phyloP scores from a whole-genome alignment of 1,140 invertebrate genomes.

The Cylas formicarius region DNA sequence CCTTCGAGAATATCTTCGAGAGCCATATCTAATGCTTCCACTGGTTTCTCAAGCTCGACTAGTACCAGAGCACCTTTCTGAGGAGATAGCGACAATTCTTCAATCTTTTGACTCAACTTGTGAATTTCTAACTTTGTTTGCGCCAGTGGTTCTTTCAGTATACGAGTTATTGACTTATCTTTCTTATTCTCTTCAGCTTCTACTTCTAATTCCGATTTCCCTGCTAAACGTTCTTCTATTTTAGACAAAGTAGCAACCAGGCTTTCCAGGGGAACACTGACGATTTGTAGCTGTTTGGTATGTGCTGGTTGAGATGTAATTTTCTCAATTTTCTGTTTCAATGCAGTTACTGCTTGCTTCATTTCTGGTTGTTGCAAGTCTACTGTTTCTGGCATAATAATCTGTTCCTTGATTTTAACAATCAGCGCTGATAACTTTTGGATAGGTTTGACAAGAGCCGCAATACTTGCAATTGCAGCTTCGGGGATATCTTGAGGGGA shows the following conservation, averaged over 20 bases:
- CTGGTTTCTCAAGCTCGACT: conserved; percentile 7
- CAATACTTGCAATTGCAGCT: not conserved
- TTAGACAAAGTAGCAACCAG: conserved; percentile 1
- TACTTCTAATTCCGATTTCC: not conserved
- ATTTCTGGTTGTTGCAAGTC: conserved; percentile 11
- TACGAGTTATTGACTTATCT: conserved; percentile 7
- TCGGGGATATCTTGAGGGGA: not conserved
- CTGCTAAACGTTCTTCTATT: not conserved
- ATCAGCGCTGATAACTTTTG: conserved; percentile 14
- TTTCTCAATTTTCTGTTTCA: conserved; percentile 12
- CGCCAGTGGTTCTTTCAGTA: conserved; percentile 1
- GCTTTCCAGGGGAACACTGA: conserved; percentile 1
- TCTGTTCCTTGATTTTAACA: conserved; percentile 9
- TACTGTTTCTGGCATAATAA: conserved; percentile 14
- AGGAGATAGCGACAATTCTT: not conserved
- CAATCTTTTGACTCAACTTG: not conserved
- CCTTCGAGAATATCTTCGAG: conserved; percentile 6
- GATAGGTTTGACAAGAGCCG: not conserved
- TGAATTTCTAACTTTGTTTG: conserved; percentile 6
- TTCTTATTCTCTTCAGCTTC: too few relatives aligned
- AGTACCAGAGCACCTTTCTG: conserved; percentile 8
- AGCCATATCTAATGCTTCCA: conserved; percentile 2
- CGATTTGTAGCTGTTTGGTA: conserved; percentile 8
- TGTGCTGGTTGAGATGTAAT: conserved; percentile 4
- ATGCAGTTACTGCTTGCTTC: conserved; percentile 7